Evolutionary conservation across 2,888 invertebrate species (phyloP).

Genomic region (Steromphala cineraria): DNA sequence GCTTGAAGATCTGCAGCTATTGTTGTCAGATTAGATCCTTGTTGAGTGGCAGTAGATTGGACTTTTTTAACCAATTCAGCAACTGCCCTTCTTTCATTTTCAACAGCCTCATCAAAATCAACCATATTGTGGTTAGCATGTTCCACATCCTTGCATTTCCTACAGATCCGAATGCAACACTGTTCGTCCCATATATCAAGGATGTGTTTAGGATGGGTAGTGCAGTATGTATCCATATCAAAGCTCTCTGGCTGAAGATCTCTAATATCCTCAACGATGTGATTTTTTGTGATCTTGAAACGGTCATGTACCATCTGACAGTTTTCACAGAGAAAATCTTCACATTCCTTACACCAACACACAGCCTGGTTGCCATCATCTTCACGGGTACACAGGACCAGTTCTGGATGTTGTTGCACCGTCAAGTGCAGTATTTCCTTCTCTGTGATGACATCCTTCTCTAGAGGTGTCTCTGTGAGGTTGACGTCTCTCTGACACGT

Average conservation of each 20-base stretch:
- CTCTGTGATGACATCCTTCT: background rate
- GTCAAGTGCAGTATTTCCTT: background rate
- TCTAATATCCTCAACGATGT: background rate
- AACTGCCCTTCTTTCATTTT: background rate
- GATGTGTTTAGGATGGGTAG: background rate
- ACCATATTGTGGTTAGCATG: background rate
- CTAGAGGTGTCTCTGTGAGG: background rate
- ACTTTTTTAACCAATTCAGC: background rate
- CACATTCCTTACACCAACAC: background rate
- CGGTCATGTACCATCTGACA: background rate
- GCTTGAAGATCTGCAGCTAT: background rate
- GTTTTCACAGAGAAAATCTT: background rate
- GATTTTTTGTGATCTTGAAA: background rate
- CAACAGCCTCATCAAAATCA: background rate
- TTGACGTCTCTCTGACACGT: background rate
- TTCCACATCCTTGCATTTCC: background rate
- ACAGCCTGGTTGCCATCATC: constrained; percentile 3
- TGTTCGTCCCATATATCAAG: background rate
- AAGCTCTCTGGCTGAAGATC: background rate
- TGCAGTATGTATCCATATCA: background rate
- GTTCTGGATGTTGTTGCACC: background rate
- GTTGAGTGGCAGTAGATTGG: background rate
- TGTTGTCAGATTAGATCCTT: background rate
- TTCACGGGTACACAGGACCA: background rate
- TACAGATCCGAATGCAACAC: background rate